These are phyloP conservation scores for Terrapene triunguis DNA, from an alignment of 2,113 vertebrate genomes.

Conservation along the genomic window DNA sequence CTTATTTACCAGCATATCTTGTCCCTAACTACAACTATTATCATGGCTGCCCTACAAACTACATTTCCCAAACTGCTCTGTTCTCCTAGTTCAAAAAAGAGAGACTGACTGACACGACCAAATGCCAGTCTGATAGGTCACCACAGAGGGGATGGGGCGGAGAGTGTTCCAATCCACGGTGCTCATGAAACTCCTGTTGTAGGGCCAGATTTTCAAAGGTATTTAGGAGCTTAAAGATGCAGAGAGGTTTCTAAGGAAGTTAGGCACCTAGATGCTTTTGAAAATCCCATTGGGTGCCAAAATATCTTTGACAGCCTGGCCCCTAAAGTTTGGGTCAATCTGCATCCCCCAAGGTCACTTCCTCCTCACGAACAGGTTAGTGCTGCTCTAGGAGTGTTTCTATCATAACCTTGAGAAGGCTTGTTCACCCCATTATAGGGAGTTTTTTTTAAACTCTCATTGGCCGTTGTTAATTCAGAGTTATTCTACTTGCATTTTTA, in stretches of 20 bases:
- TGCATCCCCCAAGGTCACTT: not conserved
- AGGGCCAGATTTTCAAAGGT: not conserved
- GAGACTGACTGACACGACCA: not conserved
- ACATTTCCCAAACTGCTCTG: not conserved
- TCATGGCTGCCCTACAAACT: not conserved
- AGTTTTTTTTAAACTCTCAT: not conserved
- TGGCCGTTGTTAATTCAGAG: not conserved
- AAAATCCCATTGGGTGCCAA: not conserved
- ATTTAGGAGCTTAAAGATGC: not conserved
- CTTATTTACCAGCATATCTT: not conserved
- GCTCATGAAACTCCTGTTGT: not conserved
- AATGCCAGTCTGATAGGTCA: not conserved
- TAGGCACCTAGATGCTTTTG: not conserved
- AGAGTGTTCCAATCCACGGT: not conserved
- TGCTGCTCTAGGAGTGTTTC: not conserved
- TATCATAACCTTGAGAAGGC: too few relatives aligned
- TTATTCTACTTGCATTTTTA: not conserved
- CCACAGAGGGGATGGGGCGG: not conserved
- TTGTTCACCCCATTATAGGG: not conserved
- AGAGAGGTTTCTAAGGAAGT: not conserved
- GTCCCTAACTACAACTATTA: not conserved
- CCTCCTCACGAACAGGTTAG: not conserved
- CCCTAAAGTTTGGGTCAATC: not conserved
- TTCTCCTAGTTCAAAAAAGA: not conserved
- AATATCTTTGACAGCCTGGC: not conserved